phyloP scores from a whole-genome alignment of 2,888 invertebrate genomes.

The Pelosia muscerda region DNA sequence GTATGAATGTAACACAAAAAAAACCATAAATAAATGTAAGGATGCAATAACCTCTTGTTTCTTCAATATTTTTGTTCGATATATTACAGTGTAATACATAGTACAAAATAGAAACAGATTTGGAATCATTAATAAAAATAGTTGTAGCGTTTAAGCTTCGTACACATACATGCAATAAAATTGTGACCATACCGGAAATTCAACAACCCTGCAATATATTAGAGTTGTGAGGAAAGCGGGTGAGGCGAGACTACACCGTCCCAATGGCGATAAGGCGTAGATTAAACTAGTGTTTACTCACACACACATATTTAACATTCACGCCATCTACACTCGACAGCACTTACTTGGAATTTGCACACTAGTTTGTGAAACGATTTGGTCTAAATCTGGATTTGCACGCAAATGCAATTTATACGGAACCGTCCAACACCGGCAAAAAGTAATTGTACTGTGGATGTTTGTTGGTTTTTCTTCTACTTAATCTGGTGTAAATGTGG shows the following conservation, averaged over 20 bases:
- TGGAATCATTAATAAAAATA: not conserved
- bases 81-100: no score
- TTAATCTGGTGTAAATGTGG: conserved; percentile 25
- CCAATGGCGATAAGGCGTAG: conserved; percentile 78
- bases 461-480: conserved; percentile 35
- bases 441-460: conserved; percentile 47
- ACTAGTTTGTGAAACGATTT: conserved; percentile 81
- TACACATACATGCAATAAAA: conserved; percentile 18
- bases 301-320: conserved; percentile 83
- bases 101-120: no score
- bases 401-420: conserved; percentile 69
- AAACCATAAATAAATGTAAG: no score
- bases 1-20: no score
- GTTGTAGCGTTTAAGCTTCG: not conserved
- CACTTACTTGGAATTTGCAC: conserved; percentile 78
- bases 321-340: conserved; percentile 72
- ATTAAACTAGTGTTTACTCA: conserved; percentile 83
- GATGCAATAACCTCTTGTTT: no score
- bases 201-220: conserved; percentile 47
- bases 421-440: conserved; percentile 44
- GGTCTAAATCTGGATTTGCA: conserved; percentile 72
- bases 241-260: conserved; percentile 49
- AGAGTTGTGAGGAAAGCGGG: conserved; percentile 36
- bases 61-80: no score
- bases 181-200: conserved; percentile 10